Conservation (phyloP, 2,888 invertebrate genomes). For the Galeruca laticollis region DNA sequence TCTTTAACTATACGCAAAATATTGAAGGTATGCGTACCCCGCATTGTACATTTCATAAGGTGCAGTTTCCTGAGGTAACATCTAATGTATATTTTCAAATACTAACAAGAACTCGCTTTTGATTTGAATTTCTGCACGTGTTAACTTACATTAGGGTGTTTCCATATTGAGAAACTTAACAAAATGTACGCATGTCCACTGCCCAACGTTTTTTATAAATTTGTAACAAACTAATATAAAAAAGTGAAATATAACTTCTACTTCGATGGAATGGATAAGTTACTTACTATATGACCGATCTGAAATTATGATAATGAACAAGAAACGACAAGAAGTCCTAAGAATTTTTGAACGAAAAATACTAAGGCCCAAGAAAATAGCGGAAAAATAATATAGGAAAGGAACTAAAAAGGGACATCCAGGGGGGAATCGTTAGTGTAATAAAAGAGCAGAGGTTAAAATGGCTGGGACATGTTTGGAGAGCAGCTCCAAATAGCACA, state of each 20-base stretch:
- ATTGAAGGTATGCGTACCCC: background rate
- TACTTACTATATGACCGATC: too few relatives aligned
- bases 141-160: background rate
- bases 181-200: background rate
- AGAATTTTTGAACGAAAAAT: too few relatives aligned
- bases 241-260: background rate
- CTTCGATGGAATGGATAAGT: background rate
- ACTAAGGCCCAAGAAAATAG: too few relatives aligned
- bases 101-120: conserved; percentile 9
- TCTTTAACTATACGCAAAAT: background rate
- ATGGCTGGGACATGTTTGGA: too few relatives aligned
- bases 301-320: too few relatives aligned
- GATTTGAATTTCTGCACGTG: conserved; percentile 25
- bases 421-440: too few relatives aligned
- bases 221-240: conserved; percentile 4
- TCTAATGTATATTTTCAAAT: background rate
- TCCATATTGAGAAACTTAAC: background rate
- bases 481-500: too few relatives aligned
- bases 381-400: too few relatives aligned
- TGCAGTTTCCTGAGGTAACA: conserved; percentile 13
- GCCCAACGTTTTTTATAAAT: background rate
- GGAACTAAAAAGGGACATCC: too few relatives aligned
- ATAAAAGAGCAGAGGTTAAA: too few relatives aligned
- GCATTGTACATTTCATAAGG: background rate
- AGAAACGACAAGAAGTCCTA: too few relatives aligned